Percentiles rank a stretch among this genome's conserved stretches.
phyloP scores from a whole-genome alignment of 92 coral and sea anemone species.

The Virgularia gustaviana region DNA sequence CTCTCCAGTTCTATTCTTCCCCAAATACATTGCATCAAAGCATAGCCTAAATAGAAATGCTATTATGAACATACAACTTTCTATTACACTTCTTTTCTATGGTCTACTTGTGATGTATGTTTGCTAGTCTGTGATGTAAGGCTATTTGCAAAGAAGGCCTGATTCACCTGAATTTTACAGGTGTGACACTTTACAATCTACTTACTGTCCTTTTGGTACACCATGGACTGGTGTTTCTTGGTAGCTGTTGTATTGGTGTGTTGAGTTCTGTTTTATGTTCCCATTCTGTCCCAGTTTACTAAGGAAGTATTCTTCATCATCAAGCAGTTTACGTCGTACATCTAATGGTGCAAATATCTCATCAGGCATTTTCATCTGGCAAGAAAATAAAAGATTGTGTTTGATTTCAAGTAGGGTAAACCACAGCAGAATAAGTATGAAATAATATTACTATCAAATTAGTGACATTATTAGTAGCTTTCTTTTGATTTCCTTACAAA shows the following conservation, averaged over 20 bases:
- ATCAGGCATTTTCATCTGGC: conserved; percentile 24
- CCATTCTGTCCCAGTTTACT: conserved; percentile 9
- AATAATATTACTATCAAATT: too few relatives aligned
- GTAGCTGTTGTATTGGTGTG: not conserved
- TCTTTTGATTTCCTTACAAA: too few relatives aligned
- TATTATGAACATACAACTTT: too few relatives aligned
- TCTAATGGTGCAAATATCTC: conserved; percentile 11
- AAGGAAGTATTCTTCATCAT: conserved; percentile 17
- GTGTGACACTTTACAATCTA: not conserved
- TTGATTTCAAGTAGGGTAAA: not conserved
- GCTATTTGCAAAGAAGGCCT: not conserved
- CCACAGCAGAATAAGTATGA: too few relatives aligned
- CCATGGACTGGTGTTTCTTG: conserved; percentile 27
- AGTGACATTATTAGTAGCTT: too few relatives aligned
- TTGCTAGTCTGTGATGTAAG: too few relatives aligned
- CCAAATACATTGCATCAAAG: conserved; percentile 27
- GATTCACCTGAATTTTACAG: not conserved
- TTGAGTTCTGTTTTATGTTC: not conserved
- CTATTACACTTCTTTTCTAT: too few relatives aligned
- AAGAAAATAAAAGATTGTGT: not conserved
- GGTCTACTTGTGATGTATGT: too few relatives aligned
- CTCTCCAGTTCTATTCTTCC: conserved; percentile 32
- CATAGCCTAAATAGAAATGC: conserved; percentile 13
- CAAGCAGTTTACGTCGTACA: conserved; percentile 12
- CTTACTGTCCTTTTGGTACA: conserved; percentile 30